phyloP scores from a whole-genome alignment of 2,888 invertebrate genomes.

The Epiblema foenella region DNA sequence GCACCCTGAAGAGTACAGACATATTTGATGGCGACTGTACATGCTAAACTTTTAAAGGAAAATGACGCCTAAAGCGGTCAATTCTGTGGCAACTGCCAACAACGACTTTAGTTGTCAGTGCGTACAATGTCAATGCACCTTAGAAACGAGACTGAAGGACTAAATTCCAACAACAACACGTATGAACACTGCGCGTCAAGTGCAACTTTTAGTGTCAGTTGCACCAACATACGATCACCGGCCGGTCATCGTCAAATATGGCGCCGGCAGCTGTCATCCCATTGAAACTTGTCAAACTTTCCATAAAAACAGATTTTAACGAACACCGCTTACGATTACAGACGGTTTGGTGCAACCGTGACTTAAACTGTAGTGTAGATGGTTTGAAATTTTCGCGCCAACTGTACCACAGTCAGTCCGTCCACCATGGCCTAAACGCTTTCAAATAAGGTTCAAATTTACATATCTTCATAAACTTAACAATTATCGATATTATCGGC shows the following conservation, averaged over 20 bases:
- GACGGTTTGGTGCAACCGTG: no score
- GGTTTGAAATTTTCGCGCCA: not conserved
- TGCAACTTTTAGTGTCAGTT: not conserved
- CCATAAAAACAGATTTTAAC: no score
- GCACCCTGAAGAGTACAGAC: no score
- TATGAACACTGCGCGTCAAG: not conserved
- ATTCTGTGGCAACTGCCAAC: not conserved
- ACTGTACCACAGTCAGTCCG: not conserved
- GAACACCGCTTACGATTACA: no score
- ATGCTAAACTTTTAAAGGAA: not conserved
- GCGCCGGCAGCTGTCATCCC: no score
- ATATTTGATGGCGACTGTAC: no score
- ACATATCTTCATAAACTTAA: slow-evolving; percentile 9
- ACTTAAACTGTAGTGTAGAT: no score
- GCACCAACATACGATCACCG: no score
- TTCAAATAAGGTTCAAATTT: not conserved
- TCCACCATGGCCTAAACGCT: not conserved
- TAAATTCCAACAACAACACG: not conserved
- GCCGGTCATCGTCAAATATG: no score
- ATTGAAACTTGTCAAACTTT: no score
- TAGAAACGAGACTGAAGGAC: not conserved
- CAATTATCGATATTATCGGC: not conserved
- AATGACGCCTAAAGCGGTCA: not conserved
- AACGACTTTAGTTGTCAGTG: not conserved
- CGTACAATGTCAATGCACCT: not conserved